Percentiles rank a stretch among this genome's conserved stretches.
phyloP scores from a whole-genome alignment of 1,140 invertebrate species.

The Batillaria attramentaria region DNA sequence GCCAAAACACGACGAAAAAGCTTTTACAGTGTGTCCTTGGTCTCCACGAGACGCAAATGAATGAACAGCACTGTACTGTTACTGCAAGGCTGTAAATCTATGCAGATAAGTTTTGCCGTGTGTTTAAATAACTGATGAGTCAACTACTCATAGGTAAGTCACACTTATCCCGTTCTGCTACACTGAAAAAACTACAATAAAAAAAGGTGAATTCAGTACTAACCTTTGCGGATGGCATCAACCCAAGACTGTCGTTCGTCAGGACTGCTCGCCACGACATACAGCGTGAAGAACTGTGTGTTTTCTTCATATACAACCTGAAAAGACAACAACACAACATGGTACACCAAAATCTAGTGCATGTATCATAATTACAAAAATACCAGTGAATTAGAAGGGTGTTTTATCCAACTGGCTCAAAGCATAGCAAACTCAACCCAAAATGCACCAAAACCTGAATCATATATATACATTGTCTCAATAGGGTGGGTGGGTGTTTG shows the following conservation, averaged over 20 bases:
- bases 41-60: too few relatives aligned
- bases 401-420: conserved; percentile 14
- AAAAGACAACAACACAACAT: background rate
- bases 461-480: background rate
- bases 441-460: conserved; percentile 23
- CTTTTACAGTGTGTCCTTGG: too few relatives aligned
- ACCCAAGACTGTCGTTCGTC: conserved; percentile 45
- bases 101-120: too few relatives aligned
- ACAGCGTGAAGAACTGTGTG: conserved; percentile 44
- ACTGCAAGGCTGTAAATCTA: background rate
- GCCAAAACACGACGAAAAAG: too few relatives aligned
- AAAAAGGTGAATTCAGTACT: background rate
- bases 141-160: too few relatives aligned
- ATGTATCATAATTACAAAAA: background rate
- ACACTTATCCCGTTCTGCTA: too few relatives aligned
- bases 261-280: conserved; percentile 40
- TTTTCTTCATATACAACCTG: conserved; percentile 44
- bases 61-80: too few relatives aligned
- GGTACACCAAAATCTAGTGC: background rate
- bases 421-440: background rate
- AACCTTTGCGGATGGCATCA: conserved; percentile 42
- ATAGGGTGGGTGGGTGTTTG: background rate
- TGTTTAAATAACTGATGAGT: too few relatives aligned
- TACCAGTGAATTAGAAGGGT: background rate
- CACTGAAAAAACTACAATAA: too few relatives aligned